phyloP scores from a whole-genome alignment of 2,797 vertebrate species.

The Anabacerthia variegaticeps region DNA sequence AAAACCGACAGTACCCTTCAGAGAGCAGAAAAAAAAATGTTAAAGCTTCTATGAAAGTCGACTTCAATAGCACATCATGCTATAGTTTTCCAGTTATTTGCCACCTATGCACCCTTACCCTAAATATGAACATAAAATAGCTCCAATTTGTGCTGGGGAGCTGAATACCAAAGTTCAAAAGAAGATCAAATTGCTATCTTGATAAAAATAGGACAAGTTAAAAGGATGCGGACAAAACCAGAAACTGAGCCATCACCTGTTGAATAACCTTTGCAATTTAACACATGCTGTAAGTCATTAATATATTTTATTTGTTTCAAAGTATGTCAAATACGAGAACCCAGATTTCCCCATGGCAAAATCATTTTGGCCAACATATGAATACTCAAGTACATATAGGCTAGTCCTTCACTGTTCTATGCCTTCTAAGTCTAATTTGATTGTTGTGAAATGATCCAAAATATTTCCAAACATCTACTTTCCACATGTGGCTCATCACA shows the following conservation, averaged over 20 bases:
- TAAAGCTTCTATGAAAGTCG: not conserved
- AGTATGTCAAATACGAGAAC: not conserved
- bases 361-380: not conserved
- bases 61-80: not conserved
- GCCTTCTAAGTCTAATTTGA: not conserved
- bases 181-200: slow-evolving; percentile 17
- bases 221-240: slow-evolving; percentile 32
- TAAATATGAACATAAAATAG: not conserved
- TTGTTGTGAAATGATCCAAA: not conserved
- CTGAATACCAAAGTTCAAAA: slow-evolving; percentile 31
- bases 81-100: not conserved
- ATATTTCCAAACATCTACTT: not conserved
- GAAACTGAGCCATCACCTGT: slow-evolving; percentile 11
- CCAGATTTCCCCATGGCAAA: not conserved
- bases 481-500: not conserved
- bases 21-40: not conserved
- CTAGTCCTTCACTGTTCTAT: not conserved
- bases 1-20: not conserved
- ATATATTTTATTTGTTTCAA: not conserved
- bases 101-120: not conserved
- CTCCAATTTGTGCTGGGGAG: not conserved
- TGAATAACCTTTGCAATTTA: not conserved
- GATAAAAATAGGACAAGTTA: slow-evolving; percentile 21
- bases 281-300: not conserved
- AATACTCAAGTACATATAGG: not conserved